Evolutionary conservation across 2,888 invertebrate species (phyloP).

Genomic region (Calliscelio sp.): DNA sequence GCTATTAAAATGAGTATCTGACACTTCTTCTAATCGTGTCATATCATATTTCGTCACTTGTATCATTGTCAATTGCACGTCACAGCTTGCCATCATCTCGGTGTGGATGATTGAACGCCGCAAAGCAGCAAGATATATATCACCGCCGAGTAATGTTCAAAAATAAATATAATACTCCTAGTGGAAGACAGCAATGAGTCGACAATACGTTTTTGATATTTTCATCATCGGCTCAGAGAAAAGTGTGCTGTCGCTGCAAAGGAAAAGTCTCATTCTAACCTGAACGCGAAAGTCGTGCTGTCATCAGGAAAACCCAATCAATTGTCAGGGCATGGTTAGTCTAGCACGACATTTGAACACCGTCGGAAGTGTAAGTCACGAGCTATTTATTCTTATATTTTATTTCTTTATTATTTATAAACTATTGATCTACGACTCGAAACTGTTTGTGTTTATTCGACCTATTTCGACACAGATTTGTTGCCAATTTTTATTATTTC

Average conservation of each 20-base stretch:
- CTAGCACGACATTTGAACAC: conserved; percentile 38
- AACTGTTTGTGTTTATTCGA: too few relatives aligned
- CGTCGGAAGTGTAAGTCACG: conserved; percentile 33
- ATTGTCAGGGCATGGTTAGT: conserved; percentile 37
- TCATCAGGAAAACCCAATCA: neutral
- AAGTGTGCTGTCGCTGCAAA: conserved; percentile 7
- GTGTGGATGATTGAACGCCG: neutral
- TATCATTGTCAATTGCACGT: neutral
- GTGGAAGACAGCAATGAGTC: conserved; percentile 30
- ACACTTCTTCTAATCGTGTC: conserved; percentile 11
- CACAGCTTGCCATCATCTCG: neutral
- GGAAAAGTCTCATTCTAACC: conserved; percentile 17
- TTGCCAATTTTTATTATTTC: too few relatives aligned
- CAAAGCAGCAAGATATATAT: neutral
- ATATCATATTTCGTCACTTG: neutral
- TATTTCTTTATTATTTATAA: conserved; percentile 10
- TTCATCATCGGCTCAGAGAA: neutral
- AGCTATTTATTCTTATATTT: too few relatives aligned
- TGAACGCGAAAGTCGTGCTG: neutral
- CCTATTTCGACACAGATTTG: too few relatives aligned
- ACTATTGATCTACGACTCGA: neutral
- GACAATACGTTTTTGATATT: conserved; percentile 36
- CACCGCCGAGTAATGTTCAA: conserved; percentile 19
- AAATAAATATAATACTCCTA: conserved; percentile 33
- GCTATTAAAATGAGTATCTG: neutral